Evolutionary conservation across 2,113 vertebrate species (phyloP), one percentile per base, ranked within the genome.

Genomic region (Tricholaema leucomelas): DNA sequence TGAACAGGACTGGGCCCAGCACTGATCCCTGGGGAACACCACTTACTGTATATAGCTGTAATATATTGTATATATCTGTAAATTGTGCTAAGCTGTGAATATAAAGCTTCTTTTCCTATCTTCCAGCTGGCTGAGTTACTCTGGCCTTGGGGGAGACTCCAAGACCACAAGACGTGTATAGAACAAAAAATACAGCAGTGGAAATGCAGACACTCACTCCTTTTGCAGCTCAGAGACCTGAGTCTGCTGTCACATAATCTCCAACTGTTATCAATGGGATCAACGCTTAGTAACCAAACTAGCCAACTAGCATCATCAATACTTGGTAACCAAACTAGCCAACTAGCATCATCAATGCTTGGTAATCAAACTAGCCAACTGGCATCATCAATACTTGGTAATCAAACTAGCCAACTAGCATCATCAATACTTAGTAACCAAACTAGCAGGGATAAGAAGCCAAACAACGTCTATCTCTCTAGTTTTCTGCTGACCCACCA

Each of bases 321-420:
- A 15, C 12, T 48, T 10, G 35, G 7, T 80, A 84, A 56, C 6
- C 13, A 72, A 50, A 4, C 36, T n/a, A n/a, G n/a, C n/a, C n/a
- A n/a, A n/a, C n/a, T n/a, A n/a, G n/a, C n/a, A n/a, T n/a, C n/a
- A 23, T 42, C 0, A 0, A 16, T 74, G 13, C 12, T 48, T 10
- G 35, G 7, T 80, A 84, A 56, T 6, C 13, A 72, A 50, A 4
- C 36, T n/a, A n/a, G n/a, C n/a, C n/a, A n/a, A n/a, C n/a, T n/a
- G n/a, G n/a, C n/a, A n/a, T n/a, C n/a, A 23, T 42, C 0, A 0
- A 16, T 74, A 15, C 12, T 48, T 10, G 35, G 7, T 80, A 84
- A 56, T 6, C 13, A 72, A 50, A 4, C 36, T n/a, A n/a, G n/a
- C n/a, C n/a, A n/a, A n/a, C n/a, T n/a, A n/a, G n/a, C n/a, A n/a